Evolutionary conservation across 2,113 vertebrate genomes (phyloP).

Genomic region (Romanogobio albipinnatus): DNA sequence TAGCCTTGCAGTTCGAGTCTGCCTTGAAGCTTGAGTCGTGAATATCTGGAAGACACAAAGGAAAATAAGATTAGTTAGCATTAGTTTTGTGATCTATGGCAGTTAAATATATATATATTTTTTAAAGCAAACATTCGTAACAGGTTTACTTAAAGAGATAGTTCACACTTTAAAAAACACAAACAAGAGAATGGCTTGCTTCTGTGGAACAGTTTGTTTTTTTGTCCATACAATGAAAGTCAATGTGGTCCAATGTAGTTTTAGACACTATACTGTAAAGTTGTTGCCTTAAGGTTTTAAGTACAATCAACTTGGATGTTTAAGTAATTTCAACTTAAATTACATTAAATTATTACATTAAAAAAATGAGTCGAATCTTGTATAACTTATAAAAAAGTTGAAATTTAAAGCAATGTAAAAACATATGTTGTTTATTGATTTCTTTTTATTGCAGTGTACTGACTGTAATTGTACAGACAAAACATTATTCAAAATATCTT

Average conservation of each 20-base stretch:
- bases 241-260: not conserved
- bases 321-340: too few species aligned
- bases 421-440: too few species aligned
- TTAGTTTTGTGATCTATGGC: not conserved
- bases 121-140: not conserved
- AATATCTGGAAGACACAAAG: conserved; percentile 53
- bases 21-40: conserved; percentile 77
- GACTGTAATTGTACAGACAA: not conserved
- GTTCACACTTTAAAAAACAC: not conserved
- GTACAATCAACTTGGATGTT: too few species aligned
- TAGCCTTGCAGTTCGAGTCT: conserved; percentile 84
- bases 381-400: too few species aligned
- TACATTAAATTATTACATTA: too few species aligned
- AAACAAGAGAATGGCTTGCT: not conserved
- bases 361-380: too few species aligned
- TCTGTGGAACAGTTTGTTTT: not conserved
- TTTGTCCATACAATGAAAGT: not conserved
- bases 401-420: too few species aligned
- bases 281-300: too few species aligned
- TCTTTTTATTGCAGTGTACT: too few species aligned
- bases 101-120: not conserved
- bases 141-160: not conserved
- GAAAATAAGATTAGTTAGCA: not conserved
- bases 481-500: not conserved
- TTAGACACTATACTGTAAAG: too few species aligned